Percentiles rank a stretch among this genome's conserved stretches.
phyloP scores from a whole-genome alignment of 2,113 vertebrate species.

The Agapornis roseicollis region DNA sequence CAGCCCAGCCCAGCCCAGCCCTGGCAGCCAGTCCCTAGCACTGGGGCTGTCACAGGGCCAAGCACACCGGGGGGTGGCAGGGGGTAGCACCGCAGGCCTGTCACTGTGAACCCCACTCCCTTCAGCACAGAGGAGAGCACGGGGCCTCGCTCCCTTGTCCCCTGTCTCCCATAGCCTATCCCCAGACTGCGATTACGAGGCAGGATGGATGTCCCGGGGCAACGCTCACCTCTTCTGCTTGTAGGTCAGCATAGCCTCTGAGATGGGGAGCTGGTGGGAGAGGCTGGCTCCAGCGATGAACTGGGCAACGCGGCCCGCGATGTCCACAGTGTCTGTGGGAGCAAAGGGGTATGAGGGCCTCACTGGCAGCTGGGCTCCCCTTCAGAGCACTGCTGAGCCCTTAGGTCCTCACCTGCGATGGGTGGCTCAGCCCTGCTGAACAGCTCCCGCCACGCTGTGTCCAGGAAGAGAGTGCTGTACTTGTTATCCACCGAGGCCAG shows the following conservation, averaged over 20 bases:
- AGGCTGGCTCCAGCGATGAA: conserved; percentile 92
- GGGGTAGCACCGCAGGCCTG: neutral
- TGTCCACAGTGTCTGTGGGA: conserved; percentile 78
- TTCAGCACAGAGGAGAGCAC: neutral
- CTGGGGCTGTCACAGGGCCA: neutral
- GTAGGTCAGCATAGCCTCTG: conserved; percentile 97
- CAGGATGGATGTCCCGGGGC: rapidly evolving
- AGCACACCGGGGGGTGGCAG: neutral
- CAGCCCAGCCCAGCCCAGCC: conserved; percentile 28
- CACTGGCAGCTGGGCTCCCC: neutral
- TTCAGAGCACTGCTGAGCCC: neutral
- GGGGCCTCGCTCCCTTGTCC: neutral
- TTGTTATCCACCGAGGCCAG: conserved; percentile 91
- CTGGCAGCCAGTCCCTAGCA: neutral
- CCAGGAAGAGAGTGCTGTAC: conserved; percentile 94
- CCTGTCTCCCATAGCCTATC: neutral
- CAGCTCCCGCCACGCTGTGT: conserved; percentile 91
- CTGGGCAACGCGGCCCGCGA: conserved; percentile 83
- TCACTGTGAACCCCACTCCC: neutral
- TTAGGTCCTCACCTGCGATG: conserved; percentile 73
- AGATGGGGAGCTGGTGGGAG: conserved; percentile 96
- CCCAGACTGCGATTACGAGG: rapidly evolving
- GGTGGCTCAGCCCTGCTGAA: conserved; percentile 90
- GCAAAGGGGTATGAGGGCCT: neutral
- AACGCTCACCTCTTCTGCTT: conserved; percentile 91